phyloP scores from a whole-genome alignment of 2,797 vertebrate species.

The Enoplosus armatus region DNA sequence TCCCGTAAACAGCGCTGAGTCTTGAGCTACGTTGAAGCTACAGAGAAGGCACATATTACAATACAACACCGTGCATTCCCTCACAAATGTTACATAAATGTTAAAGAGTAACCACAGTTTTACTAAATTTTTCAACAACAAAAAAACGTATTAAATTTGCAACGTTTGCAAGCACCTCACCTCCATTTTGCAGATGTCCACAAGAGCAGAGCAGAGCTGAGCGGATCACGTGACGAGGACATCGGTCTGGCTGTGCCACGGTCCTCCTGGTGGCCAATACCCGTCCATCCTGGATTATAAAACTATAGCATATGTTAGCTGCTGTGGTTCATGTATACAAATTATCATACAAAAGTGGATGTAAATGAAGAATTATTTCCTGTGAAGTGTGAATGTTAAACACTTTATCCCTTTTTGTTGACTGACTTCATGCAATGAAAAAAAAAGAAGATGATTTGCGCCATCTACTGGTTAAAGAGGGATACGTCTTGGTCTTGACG shows the following conservation, averaged over 20 bases:
- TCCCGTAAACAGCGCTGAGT: not conserved
- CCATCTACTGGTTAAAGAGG: conserved; percentile 73
- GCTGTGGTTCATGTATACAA: not conserved
- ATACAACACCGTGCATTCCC: not conserved
- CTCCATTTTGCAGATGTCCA: conserved; percentile 84
- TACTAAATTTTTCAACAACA: rapidly evolving
- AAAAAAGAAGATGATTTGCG: conserved; percentile 40
- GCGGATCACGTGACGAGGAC: conserved; percentile 65
- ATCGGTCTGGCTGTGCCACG: too few relatives aligned
- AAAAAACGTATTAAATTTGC: not conserved
- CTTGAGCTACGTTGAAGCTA: not conserved
- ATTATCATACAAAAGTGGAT: not conserved
- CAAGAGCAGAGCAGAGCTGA: conserved; percentile 20
- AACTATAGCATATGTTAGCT: not conserved
- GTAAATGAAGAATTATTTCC: not conserved
- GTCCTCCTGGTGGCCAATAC: too few relatives aligned
- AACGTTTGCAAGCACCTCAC: conserved; percentile 66
- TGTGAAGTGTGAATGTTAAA: not conserved
- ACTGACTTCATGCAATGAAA: not conserved
- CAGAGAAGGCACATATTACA: not conserved
- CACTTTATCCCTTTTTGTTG: not conserved
- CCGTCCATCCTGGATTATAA: not conserved
- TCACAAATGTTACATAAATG: conserved; percentile 10
- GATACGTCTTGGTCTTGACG: not conserved
- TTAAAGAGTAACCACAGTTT: rapidly evolving